Conservation (phyloP, 2,113 vertebrate genomes). For the Leucoraja erinaceus region DNA sequence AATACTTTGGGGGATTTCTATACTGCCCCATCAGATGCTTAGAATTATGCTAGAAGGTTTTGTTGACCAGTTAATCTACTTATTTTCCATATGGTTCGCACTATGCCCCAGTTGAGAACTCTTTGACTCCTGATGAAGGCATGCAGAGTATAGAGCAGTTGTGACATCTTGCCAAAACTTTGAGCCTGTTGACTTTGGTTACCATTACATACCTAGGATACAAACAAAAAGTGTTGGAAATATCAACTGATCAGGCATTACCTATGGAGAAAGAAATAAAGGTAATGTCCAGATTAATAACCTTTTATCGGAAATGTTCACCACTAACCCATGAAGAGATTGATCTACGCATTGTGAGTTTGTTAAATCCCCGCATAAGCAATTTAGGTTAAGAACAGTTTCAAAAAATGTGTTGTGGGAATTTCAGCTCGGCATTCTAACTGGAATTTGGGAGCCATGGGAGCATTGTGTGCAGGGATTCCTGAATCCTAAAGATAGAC, state of each 20-base stretch:
- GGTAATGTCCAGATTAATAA: too few species aligned
- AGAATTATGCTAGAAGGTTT: neutral
- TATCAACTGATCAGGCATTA: too few species aligned
- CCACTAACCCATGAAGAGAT: neutral
- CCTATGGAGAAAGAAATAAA: too few species aligned
- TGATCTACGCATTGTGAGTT: neutral
- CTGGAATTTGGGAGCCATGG: neutral
- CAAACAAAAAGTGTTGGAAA: too few species aligned
- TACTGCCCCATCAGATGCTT: too few species aligned
- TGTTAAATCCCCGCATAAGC: neutral
- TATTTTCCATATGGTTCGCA: neutral
- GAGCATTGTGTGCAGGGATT: neutral
- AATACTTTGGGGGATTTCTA: too few species aligned
- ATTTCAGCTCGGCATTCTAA: neutral
- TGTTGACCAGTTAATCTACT: neutral
- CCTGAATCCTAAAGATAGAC: neutral
- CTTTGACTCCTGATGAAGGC: neutral
- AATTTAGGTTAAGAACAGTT: neutral
- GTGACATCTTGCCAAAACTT: neutral
- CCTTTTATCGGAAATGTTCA: too few species aligned
- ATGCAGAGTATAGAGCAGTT: too few species aligned
- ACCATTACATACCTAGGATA: neutral
- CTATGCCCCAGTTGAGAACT: neutral
- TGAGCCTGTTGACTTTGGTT: neutral
- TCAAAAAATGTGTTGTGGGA: neutral